phyloP scores from a whole-genome alignment of 2,113 vertebrate genomes.

The Onychostoma macrolepis region DNA sequence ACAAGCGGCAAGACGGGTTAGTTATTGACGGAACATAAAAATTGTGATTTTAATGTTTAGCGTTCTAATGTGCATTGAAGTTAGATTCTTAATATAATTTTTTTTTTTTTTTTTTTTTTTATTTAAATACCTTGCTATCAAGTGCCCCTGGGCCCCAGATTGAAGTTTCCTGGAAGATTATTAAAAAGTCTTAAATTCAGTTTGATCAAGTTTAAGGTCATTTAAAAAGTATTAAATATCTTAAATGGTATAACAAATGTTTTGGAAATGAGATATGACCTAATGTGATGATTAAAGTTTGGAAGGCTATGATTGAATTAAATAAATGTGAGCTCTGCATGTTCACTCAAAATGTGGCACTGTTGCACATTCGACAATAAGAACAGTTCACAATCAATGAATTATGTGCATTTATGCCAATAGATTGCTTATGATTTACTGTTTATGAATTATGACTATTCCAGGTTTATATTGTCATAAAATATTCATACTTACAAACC shows the following conservation, averaged over 20 bases:
- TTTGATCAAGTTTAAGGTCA: not conserved
- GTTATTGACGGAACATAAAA: not conserved
- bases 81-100: no score
- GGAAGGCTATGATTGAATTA: no score
- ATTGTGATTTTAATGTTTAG: not conserved
- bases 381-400: not conserved
- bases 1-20: conserved; percentile 83
- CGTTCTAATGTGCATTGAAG: no score
- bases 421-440: not conserved
- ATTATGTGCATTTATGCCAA: not conserved
- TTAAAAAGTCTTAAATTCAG: not conserved
- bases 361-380: not conserved
- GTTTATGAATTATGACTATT: no score
- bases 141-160: no score
- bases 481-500: no score
- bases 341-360: not conserved
- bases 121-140: no score
- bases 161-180: no score
- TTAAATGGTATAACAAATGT: not conserved
- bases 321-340: not conserved
- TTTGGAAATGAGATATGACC: no score
- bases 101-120: no score
- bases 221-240: not conserved
- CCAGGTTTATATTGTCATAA: not conserved
- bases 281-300: no score